Conservation (phyloP, 2,888 invertebrate genomes). For the Phalera bucephala region DNA sequence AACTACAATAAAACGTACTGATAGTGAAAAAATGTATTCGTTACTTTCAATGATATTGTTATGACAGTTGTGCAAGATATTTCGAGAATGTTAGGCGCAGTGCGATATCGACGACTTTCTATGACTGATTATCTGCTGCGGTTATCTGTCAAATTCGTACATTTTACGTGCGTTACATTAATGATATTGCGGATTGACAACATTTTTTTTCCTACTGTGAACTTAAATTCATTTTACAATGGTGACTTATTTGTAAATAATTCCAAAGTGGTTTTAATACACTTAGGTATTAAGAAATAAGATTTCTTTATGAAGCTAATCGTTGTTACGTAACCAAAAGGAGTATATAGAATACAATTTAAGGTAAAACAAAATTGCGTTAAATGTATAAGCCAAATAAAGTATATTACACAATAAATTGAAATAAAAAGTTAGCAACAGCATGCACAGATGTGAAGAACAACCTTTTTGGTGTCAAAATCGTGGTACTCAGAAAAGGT, state of each 20-base stretch:
- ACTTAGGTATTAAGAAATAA: no score
- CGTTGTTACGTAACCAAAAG: no score
- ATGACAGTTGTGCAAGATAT: slow-evolving; percentile 19
- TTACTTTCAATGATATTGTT: slow-evolving; percentile 13
- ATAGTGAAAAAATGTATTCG: slow-evolving; percentile 10
- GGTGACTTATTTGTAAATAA: no score
- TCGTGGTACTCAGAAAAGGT: slow-evolving; percentile 25
- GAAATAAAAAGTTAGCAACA: slow-evolving; percentile 22
- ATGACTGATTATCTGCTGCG: slow-evolving; percentile 7
- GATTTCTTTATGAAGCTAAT: no score
- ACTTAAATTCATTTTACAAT: no score
- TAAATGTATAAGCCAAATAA: no score
- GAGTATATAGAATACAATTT: background rate
- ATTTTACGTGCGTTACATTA: slow-evolving; percentile 4
- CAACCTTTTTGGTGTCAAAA: slow-evolving; percentile 17
- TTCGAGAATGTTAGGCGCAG: slow-evolving; percentile 15
- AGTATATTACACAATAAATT: slow-evolving; percentile 23
- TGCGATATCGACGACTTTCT: slow-evolving; percentile 15
- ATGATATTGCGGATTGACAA: background rate
- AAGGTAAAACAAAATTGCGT: no score
- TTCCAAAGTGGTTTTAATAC: no score
- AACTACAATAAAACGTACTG: slow-evolving; percentile 11
- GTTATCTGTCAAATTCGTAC: slow-evolving; percentile 16
- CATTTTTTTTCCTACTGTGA: background rate
- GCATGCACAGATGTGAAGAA: slow-evolving; percentile 23